Base-by-base conservation (phyloP, 2,113 vertebrate species). In the Burhinus oedicnemus region DNA sequence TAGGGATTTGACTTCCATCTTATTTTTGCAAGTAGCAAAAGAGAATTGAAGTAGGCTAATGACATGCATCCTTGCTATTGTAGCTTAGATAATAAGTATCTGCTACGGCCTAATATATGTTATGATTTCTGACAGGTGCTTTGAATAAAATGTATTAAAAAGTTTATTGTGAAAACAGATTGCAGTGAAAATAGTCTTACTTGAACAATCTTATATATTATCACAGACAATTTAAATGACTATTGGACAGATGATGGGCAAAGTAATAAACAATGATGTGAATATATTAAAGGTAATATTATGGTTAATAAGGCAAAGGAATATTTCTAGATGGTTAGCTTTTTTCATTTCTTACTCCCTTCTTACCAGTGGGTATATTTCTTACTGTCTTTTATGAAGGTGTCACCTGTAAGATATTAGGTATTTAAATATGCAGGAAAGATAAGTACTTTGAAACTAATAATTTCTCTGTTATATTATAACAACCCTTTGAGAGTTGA, bases 11-110 rank as follows among this genome's bases (percentile, higher is more conserved):
- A 40, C 21, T 78, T 90, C 38, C 20, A 61, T 44, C 1, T 1
- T 88, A 15, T 34, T 94, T 94, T 86, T 92, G 66, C 85, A 90
- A 76, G 79, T 55, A 85, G 82, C 34, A 62, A 12, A 80, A 80
- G 54, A 90, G 62, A 87, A 74, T 9, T 57, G 51, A 94, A 90
- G 55, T 93, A 90, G 93, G 71, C 51, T 86, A 93, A 86, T 92
- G 68, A 87, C 75, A 90, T 54, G 79, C 64, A 62, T 83, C 54
- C 54, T 15, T 96, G 58, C 45, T 87, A 0, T 72, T 2, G 2
- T 69, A 85, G 47, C 75, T 85, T 54, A 90, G 85, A 40, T 80
- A 85, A 40, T 64, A 66, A 83, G 22, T 62, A 26, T 45, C 54
- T 89, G 74, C 77, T 82, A 5, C 87, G 80, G 40, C 87, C 72